Evolutionary conservation across 1,140 invertebrate genomes (phyloP).

Genomic region (Aphis gossypii): DNA sequence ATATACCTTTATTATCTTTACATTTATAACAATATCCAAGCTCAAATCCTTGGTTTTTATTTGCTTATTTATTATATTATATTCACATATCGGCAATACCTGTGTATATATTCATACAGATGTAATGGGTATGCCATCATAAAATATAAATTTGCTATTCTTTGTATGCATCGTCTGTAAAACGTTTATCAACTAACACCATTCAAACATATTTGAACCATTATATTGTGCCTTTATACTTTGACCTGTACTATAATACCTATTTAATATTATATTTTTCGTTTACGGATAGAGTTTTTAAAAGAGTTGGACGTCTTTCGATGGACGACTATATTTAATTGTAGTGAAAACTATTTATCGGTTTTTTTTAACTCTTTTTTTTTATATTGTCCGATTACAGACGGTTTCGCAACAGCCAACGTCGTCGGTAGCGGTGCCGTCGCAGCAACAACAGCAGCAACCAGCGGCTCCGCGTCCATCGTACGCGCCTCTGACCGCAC

Average conservation of each 20-base stretch:
- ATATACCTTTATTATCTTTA: too few species aligned
- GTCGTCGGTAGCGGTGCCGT: not conserved
- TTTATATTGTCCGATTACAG: not conserved
- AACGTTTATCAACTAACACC: not conserved
- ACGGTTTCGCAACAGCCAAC: not conserved
- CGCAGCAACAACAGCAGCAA: not conserved
- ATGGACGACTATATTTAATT: not conserved
- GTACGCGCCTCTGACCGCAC: constrained; percentile 82
- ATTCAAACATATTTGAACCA: not conserved
- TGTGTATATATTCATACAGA: not conserved
- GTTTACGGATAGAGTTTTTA: too few species aligned
- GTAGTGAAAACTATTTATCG: not conserved
- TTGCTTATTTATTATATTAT: not conserved
- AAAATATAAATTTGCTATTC: not conserved
- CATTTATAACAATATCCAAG: not conserved
- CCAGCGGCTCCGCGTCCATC: constrained; percentile 42
- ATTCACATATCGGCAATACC: not conserved
- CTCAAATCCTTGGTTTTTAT: not conserved
- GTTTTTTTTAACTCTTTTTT: not conserved
- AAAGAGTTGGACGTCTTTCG: not conserved
- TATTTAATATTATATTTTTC: too few species aligned
- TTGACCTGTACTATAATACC: not conserved
- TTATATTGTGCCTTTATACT: not conserved
- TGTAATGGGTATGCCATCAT: not conserved
- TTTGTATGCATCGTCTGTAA: not conserved